These are phyloP conservation scores for Python bivittatus DNA, from an alignment of 2,113 vertebrate genomes.

Conservation along the genomic window DNA sequence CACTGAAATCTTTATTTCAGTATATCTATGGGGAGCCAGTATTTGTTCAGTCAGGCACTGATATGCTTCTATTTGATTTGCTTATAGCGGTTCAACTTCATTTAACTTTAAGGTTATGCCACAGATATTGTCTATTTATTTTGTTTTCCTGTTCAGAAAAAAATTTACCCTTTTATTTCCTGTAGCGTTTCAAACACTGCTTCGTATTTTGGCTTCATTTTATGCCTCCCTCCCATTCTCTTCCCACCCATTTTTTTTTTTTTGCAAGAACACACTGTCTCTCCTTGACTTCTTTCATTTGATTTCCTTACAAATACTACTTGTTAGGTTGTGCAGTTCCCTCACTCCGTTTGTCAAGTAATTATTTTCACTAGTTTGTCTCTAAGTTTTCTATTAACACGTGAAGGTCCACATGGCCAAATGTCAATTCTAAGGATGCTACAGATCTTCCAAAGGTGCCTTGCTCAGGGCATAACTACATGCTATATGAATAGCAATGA, in stretches of 20 bases:
- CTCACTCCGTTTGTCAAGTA: neutral
- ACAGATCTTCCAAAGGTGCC: neutral
- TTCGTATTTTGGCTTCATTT: neutral
- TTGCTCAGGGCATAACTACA: too few relatives aligned
- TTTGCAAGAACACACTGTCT: neutral
- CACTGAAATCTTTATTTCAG: neutral
- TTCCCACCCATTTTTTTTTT: neutral
- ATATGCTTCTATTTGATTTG: neutral
- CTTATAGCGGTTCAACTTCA: neutral
- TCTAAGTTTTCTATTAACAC: neutral
- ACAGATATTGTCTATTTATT: conserved; percentile 1
- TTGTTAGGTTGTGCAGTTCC: neutral
- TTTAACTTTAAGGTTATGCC: conserved; percentile 6
- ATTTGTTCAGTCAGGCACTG: neutral
- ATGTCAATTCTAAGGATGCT: neutral
- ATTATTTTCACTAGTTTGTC: neutral
- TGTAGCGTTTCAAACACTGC: neutral
- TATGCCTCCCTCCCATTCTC: neutral
- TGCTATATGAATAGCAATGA: neutral
- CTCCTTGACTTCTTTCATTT: conserved; percentile 7
- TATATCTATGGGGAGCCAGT: neutral
- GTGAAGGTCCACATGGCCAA: neutral
- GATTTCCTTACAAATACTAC: neutral
- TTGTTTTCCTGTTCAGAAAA: neutral
- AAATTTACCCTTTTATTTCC: neutral